phyloP scores from a whole-genome alignment of 2,113 vertebrate species.

The Aviceda subcristata region DNA sequence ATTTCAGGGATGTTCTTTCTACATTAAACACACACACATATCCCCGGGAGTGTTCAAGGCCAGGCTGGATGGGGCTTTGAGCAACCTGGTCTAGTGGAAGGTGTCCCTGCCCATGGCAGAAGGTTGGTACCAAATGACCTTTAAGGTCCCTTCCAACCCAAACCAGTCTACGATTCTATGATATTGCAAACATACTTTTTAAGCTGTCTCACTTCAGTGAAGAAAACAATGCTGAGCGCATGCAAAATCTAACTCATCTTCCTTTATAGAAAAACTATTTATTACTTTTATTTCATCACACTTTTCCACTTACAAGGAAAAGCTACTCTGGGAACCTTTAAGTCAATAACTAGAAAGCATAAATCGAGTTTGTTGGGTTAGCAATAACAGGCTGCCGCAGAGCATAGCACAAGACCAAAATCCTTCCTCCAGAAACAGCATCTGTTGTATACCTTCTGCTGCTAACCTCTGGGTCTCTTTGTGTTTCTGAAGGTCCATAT shows the following conservation, averaged over 20 bases:
- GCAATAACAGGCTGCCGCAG: conserved; percentile 20
- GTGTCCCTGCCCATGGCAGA: too few relatives aligned
- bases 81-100: too few relatives aligned
- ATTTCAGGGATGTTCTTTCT: neutral
- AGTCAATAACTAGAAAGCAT: neutral
- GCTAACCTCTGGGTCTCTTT: neutral
- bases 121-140: too few relatives aligned
- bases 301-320: neutral
- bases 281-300: neutral
- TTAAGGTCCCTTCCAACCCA: too few relatives aligned
- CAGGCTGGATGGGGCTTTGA: too few relatives aligned
- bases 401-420: neutral
- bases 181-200: neutral
- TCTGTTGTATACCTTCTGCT: neutral
- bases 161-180: too few relatives aligned
- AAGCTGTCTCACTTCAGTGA: neutral
- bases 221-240: neutral
- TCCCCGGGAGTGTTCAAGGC: too few relatives aligned
- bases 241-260: neutral
- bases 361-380: conserved; percentile 50
- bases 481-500: neutral
- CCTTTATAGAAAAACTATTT: neutral
- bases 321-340: neutral
- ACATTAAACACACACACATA: neutral
- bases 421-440: neutral